These are phyloP conservation scores for Leptura quadrifasciata DNA, from an alignment of 2,888 invertebrate genomes.

Conservation along the genomic window DNA sequence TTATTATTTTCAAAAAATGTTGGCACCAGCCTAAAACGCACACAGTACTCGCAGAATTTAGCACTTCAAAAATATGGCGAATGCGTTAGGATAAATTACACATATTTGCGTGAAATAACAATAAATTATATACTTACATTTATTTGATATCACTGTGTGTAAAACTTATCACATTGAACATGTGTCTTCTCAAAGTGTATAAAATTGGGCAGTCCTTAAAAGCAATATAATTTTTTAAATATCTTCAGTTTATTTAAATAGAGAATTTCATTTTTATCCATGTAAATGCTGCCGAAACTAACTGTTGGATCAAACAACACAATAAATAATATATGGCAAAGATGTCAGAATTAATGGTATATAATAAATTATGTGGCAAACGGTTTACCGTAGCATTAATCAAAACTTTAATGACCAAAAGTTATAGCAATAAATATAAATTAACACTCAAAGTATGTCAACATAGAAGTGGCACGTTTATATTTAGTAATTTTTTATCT, in stretches of 20 bases:
- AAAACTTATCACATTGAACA: too few species aligned
- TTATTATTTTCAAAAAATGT: too few species aligned
- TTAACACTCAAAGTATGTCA: not conserved
- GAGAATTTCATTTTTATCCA: too few species aligned
- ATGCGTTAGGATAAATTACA: not conserved
- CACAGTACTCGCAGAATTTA: too few species aligned
- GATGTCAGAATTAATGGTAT: not conserved
- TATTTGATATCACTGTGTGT: too few species aligned
- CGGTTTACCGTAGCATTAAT: not conserved
- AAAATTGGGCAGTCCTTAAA: too few species aligned
- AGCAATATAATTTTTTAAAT: too few species aligned
- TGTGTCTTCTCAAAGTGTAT: too few species aligned
- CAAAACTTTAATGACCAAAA: not conserved
- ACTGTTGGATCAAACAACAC: not conserved
- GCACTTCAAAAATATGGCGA: not conserved
- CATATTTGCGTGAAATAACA: too few species aligned
- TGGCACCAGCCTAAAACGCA: too few species aligned
- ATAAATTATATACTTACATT: too few species aligned
- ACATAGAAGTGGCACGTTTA: not conserved
- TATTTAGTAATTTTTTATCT: slow-evolving; percentile 9
- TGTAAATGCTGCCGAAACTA: not conserved
- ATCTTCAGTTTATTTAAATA: too few species aligned
- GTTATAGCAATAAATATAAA: slow-evolving; percentile 5
- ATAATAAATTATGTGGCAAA: not conserved
- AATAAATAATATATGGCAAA: slow-evolving; percentile 7